Conservation (phyloP, 2,113 vertebrate genomes). For the Felis chaus region DNA sequence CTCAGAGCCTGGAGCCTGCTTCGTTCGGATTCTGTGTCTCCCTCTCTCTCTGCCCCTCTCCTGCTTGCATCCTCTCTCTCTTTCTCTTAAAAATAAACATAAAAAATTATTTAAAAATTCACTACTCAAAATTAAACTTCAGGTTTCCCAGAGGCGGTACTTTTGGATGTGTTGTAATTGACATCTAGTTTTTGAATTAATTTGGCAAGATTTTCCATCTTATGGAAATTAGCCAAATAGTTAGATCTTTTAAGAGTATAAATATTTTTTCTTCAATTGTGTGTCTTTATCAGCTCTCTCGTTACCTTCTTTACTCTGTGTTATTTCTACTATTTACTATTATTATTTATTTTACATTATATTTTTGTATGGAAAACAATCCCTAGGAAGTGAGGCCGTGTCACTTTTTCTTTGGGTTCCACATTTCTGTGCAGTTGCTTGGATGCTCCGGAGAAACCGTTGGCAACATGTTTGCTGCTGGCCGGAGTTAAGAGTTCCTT, state of each 20-base stretch:
- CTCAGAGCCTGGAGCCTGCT: too few relatives aligned
- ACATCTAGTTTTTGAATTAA: slow-evolving; percentile 41
- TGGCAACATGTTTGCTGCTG: neutral
- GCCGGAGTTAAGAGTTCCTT: neutral
- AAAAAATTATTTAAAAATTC: neutral
- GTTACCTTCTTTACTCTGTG: neutral
- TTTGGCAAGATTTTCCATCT: slow-evolving; percentile 1
- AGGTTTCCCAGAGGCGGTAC: neutral
- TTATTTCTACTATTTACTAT: neutral
- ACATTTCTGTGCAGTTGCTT: slow-evolving; percentile 1
- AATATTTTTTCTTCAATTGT: neutral
- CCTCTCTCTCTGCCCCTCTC: too few relatives aligned
- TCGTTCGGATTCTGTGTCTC: too few relatives aligned
- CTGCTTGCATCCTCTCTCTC: too few relatives aligned
- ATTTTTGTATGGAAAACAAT: neutral
- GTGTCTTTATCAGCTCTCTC: neutral
- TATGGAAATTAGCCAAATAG: slow-evolving; percentile 30
- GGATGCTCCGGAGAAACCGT: neutral
- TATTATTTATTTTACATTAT: neutral
- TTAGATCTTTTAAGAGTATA: neutral
- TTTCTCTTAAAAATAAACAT: too few relatives aligned
- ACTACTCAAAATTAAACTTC: neutral
- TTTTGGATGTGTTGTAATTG: neutral
- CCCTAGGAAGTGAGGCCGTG: neutral
- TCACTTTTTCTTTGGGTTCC: neutral